A percentile compares a stretch with the other conserved stretches of the same genome.
Evolutionary conservation across 2,113 vertebrate species (phyloP).

Genomic region (Chamaetylas fuelleborni): DNA sequence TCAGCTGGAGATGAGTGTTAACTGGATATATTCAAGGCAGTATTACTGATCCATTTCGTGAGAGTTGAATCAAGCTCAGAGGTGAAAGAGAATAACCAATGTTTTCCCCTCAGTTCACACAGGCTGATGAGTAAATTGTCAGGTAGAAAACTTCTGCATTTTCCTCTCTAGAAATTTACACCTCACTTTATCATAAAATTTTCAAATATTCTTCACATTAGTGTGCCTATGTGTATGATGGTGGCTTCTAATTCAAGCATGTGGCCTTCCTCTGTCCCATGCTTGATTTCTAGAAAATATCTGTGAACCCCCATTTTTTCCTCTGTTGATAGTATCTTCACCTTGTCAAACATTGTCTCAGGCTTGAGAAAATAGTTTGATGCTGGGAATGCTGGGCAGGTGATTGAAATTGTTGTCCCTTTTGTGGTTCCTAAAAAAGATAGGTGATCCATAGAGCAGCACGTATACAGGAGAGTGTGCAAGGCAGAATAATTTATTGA

Average conservation of each 20-base stretch:
- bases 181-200: background rate
- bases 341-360: background rate
- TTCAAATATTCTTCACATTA: background rate
- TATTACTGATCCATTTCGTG: background rate
- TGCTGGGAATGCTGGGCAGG: background rate
- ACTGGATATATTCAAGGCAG: background rate
- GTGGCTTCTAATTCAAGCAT: background rate
- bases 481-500: background rate
- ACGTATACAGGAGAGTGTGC: fast-evolving
- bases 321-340: background rate
- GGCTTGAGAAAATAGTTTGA: background rate
- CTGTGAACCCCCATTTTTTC: fast-evolving
- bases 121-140: background rate
- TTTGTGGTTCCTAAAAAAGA: background rate
- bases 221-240: no score
- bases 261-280: fast-evolving
- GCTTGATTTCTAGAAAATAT: background rate
- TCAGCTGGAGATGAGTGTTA: background rate
- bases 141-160: background rate
- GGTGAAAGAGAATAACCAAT: background rate
- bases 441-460: background rate
- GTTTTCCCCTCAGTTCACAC: background rate
- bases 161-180: background rate
- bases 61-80: background rate
- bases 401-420: background rate